Conservation (phyloP, 2,113 vertebrate genomes). For the Oxygymnocypris stewartii region DNA sequence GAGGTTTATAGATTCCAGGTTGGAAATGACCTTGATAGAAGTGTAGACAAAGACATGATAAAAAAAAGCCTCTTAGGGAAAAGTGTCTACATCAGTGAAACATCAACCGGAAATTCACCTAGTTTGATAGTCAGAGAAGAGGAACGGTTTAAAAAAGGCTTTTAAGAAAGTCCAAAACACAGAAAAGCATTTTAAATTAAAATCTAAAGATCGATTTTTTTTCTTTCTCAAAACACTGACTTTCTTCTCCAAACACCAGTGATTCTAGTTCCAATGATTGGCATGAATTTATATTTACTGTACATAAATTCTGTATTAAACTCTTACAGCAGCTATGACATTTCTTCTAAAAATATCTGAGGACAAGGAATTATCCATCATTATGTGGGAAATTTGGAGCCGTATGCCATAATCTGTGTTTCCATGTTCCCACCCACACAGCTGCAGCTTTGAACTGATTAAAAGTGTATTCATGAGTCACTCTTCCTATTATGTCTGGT, state of each 20-base stretch:
- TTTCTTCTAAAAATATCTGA: constrained; percentile 52
- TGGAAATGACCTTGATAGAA: constrained; percentile 74
- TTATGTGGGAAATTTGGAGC: constrained; percentile 52
- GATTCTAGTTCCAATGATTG: neutral
- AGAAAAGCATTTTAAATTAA: neutral
- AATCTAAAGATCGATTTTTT: neutral
- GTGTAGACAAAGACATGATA: constrained; percentile 57
- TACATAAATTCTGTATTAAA: constrained; percentile 13
- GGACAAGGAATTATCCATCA: constrained; percentile 45
- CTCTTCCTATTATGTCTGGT: constrained; percentile 80
- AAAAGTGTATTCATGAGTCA: constrained; percentile 75
- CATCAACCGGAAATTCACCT: constrained; percentile 3
- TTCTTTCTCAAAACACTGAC: neutral
- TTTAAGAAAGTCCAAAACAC: neutral
- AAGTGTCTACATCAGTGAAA: constrained; percentile 26
- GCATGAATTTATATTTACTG: neutral
- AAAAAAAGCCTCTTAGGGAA: constrained; percentile 63
- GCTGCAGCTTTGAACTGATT: constrained; percentile 68
- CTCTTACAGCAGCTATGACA: constrained; percentile 22
- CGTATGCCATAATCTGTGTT: constrained; percentile 42
- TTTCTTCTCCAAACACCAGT: too few species aligned
- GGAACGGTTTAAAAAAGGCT: neutral
- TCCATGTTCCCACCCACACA: constrained; percentile 34
- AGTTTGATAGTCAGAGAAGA: neutral
- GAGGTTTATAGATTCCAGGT: constrained; percentile 80